These are phyloP conservation scores for Hypotaenidia philippensis DNA, from an alignment of 2,797 vertebrate genomes.

Conservation along the genomic window DNA sequence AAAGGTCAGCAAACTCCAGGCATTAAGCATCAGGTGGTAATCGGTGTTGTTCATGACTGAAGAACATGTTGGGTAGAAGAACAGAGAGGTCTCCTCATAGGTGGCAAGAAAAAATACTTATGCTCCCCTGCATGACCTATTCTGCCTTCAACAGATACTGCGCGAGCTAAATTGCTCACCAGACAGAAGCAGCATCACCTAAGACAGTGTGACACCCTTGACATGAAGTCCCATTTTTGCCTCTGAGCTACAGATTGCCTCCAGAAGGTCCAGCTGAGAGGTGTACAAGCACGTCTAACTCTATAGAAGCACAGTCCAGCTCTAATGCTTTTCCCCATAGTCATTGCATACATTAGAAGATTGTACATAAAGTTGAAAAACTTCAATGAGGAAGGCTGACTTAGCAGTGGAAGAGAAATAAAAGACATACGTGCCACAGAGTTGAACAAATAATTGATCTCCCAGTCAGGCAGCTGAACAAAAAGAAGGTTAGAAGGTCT, in stretches of 20 bases:
- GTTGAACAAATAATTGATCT: neutral
- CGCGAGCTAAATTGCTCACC: neutral
- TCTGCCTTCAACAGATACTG: neutral
- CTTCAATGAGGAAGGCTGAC: neutral
- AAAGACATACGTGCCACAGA: neutral
- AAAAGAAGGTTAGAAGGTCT: neutral
- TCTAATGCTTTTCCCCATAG: neutral
- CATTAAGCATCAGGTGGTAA: neutral
- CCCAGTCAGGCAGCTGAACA: neutral
- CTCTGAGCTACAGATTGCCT: neutral
- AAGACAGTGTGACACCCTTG: neutral
- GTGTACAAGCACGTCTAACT: neutral
- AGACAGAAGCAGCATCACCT: neutral
- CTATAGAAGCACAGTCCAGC: neutral
- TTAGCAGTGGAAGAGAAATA: neutral
- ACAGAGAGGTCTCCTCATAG: neutral
- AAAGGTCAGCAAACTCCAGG: neutral
- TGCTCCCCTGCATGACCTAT: neutral
- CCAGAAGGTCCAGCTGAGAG: neutral
- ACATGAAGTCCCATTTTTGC: neutral
- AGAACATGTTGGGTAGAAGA: neutral
- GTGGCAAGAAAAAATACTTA: neutral
- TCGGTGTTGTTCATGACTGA: fast-evolving
- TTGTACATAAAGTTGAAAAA: neutral
- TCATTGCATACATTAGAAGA: neutral